Base-by-base conservation (phyloP, 2,888 invertebrate genomes). In the Acrocera orbiculus region DNA sequence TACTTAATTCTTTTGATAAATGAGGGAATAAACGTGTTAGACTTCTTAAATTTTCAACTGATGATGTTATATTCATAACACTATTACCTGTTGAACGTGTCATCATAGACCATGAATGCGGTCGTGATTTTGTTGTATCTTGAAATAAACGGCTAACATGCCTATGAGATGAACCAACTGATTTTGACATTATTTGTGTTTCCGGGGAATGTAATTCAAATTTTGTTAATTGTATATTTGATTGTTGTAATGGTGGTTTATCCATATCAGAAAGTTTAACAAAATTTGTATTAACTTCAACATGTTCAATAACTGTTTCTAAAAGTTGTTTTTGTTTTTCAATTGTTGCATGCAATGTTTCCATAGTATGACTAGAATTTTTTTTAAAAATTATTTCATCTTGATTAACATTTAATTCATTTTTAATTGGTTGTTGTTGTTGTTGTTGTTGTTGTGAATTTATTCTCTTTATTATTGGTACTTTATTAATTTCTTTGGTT, bases 191-290 rank as follows among this genome's bases (percentile, higher is more conserved):
- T 37, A 47, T 45, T n/a, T n/a, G n/a, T 4, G 52, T 49, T 34
- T 56, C 57, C 8, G 60, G 54, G 0, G 55, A 54, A 36, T 56
- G 54, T 1, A 65, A 46, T 16, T 67, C 67, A 29, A 65, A 57
- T 34, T 67, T 67, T 23, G 60, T 58, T 6, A 66, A 63, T n/a
- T n/a, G n/a, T n/a, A n/a, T n/a, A n/a, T n/a, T n/a, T n/a, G n/a
- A n/a, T n/a, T n/a, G n/a, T n/a, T n/a, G n/a, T n/a, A n/a, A n/a
- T n/a, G n/a, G n/a, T 5, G 69, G 67, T 46, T 76, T 77, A 51
- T 83, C 81, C 53, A 85, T 64, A 52, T 85, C 83, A 2, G 83
- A 83, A 6, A 85, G 61, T 48, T 74, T 74, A 0, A 85, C 83
- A 50, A 79, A 78, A 34, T 63, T 60, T 16, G 61, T 61, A 16